phyloP scores from a whole-genome alignment of 2,797 vertebrate genomes.

The Sebastes hubbsi region DNA sequence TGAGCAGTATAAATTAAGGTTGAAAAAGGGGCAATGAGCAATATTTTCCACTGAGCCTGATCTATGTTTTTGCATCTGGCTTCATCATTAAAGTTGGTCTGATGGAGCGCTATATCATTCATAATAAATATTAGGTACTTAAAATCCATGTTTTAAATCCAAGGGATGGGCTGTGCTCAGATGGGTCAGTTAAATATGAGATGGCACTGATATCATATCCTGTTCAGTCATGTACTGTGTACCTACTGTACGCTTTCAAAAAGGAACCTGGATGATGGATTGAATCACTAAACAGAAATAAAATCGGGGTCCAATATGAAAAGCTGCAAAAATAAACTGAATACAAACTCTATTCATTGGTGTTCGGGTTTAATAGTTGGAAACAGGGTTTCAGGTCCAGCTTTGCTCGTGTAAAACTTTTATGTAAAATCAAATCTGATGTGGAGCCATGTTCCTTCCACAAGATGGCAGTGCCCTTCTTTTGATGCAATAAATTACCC shows the following conservation, averaged over 20 bases:
- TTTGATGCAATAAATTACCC: background rate
- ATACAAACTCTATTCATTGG: background rate
- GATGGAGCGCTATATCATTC: background rate
- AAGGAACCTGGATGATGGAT: background rate
- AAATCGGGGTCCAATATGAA: background rate
- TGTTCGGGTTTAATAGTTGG: background rate
- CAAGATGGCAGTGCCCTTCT: slow-evolving; percentile 49
- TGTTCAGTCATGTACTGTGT: background rate
- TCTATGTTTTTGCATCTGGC: slow-evolving; percentile 30
- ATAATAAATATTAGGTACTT: slow-evolving; percentile 25
- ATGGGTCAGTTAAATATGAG: slow-evolving; percentile 6
- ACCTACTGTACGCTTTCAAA: background rate
- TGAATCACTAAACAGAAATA: background rate
- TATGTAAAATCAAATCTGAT: background rate
- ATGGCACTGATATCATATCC: slow-evolving; percentile 17
- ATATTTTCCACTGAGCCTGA: slow-evolving; percentile 44
- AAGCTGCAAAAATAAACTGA: slow-evolving; percentile 1
- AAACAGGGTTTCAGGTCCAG: background rate
- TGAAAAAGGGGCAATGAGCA: slow-evolving; percentile 35
- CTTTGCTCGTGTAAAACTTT: background rate
- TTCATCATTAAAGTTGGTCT: background rate
- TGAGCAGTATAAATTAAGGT: slow-evolving; percentile 37
- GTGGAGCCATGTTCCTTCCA: slow-evolving; percentile 26
- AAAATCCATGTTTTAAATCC: background rate
- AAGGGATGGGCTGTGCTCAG: background rate